A percentile compares a stretch with the other conserved stretches of the same genome.
phyloP scores from a whole-genome alignment of 1,140 invertebrate genomes.

The Ptiloglossa arizonensis region DNA sequence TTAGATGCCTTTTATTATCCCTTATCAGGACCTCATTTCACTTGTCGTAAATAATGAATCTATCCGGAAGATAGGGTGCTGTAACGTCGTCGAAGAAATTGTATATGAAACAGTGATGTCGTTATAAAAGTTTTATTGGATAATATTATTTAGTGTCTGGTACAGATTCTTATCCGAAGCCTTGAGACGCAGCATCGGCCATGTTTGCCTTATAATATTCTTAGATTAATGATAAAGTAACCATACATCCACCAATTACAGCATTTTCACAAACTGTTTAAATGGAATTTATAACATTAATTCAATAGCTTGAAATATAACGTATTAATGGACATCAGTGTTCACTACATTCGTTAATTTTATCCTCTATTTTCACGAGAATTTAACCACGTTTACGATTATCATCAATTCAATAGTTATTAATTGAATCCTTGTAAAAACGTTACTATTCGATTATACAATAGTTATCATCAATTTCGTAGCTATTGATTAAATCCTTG shows the following conservation, averaged over 20 bases:
- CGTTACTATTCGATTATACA: neutral
- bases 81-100: slow-evolving; percentile 26
- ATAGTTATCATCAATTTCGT: neutral
- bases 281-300: no score
- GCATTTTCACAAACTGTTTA: no score
- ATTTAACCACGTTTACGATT: no score
- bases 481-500: no score
- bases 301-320: no score
- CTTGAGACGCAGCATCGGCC: neutral
- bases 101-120: slow-evolving; percentile 23
- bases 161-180: slow-evolving; percentile 22
- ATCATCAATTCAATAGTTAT: no score
- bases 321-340: no score
- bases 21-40: slow-evolving; percentile 16
- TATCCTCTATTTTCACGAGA: no score
- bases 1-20: neutral
- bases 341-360: no score
- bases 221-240: neutral
- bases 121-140: slow-evolving; percentile 43
- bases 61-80: slow-evolving; percentile 6
- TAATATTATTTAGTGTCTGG: slow-evolving; percentile 37
- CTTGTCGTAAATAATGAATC: slow-evolving; percentile 26
- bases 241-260: neutral
- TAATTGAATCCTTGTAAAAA: no score
- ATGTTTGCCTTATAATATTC: neutral